Conservation (phyloP, 2,888 invertebrate genomes). For the Agrochola lota region DNA sequence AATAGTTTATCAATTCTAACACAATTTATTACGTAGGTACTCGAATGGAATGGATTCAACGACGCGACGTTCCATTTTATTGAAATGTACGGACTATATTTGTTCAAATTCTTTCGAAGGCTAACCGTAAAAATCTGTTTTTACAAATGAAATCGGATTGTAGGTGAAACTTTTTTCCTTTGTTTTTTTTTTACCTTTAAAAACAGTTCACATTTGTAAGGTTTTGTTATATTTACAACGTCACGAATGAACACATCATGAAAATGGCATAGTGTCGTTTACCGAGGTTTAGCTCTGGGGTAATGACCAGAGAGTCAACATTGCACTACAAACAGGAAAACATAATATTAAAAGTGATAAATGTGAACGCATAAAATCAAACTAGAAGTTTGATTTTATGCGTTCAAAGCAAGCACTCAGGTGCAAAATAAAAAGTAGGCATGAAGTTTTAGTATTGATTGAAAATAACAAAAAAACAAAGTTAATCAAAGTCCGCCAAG, state of each 20-base stretch:
- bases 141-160: conserved; percentile 5
- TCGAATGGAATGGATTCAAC: conserved; percentile 22
- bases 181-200: no score
- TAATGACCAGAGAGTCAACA: background rate
- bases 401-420: background rate
- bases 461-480: conserved; percentile 33
- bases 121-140: conserved; percentile 19
- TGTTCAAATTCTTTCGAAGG: conserved; percentile 26
- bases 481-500: conserved; percentile 41
- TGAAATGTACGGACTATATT: conserved; percentile 43
- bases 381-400: background rate
- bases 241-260: background rate
- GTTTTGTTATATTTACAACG: background rate
- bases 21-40: conserved; percentile 25
- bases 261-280: background rate
- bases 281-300: background rate
- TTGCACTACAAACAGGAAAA: background rate
- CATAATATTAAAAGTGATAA: background rate
- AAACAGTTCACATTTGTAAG: background rate
- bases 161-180: background rate
- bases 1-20: conserved; percentile 36
- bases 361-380: no score
- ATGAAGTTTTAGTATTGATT: conserved; percentile 13
- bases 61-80: conserved; percentile 34
- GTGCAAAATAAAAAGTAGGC: background rate